Evolutionary conservation across 2,797 vertebrate genomes (phyloP), one percentile per base, ranked within the genome.

Genomic region (Botia kubotai): DNA sequence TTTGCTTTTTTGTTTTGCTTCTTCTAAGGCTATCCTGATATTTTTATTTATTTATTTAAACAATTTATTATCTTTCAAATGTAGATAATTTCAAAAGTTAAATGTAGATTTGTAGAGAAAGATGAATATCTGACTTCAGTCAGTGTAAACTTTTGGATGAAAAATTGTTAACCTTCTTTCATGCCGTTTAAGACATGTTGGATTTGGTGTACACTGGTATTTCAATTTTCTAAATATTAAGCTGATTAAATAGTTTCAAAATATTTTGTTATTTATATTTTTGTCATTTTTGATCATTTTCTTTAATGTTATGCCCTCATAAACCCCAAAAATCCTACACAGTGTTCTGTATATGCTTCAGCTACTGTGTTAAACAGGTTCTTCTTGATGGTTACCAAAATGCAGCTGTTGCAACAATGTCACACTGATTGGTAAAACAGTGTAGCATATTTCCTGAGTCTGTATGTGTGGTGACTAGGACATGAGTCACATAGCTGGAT

Each of bases 401-500:
- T 29, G 16, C 26, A 71, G 26, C 57, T 29, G 4, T 14, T 72
- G 29, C 4, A 62, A 79, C n/a, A 0, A 23, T 63, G 23, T 17
- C 67, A 48, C 26, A 33, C 8, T 69, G 66, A 23, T 16, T 68
- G 21, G 23, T 33, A 65, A 63, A 65, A 72, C 6, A 39, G 29
- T 39, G 50, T 14, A 23, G 46, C n/a, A 63, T 63, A 72, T 79
- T 79, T 78, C 12, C 6, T 11, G 39, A 23, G 36, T 53, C 46
- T 65, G 48, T 53, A 62, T 19, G 3, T 79, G 29, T 79, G n/a
- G 58, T 79, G 69, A 65, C 57, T 63, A 63, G 77, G 46, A 53
- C 69, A 72, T 13, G n/a, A 72, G 68, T 63, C 71, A 73, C 78
- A 68, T 80, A 80, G 52, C 36, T 80, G 50, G 48, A 67, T 23